Evolutionary conservation across 2,113 vertebrate species (phyloP).

Genomic region (Ia io): DNA sequence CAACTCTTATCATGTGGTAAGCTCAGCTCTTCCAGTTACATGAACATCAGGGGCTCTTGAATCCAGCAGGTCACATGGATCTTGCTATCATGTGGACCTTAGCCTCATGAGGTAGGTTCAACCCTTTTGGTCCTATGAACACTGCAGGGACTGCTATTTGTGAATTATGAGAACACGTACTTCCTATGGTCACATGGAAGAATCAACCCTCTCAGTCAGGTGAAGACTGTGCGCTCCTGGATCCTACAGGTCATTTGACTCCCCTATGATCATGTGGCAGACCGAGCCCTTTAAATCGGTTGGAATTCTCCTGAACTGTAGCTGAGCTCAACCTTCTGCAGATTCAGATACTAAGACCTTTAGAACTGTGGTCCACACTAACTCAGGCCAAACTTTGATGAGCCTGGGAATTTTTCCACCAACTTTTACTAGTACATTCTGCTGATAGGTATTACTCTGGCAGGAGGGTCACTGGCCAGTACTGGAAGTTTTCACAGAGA

Average conservation of each 20-base stretch:
- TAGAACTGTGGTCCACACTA: not conserved
- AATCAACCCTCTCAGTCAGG: not conserved
- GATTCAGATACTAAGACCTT: not conserved
- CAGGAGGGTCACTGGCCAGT: not conserved
- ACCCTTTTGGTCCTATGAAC: not conserved
- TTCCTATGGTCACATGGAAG: no score
- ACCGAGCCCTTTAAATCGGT: not conserved
- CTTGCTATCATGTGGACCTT: not conserved
- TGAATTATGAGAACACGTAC: not conserved
- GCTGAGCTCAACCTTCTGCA: not conserved
- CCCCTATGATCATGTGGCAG: not conserved
- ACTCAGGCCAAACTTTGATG: not conserved
- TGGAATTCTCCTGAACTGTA: not conserved
- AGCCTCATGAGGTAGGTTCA: not conserved
- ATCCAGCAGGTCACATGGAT: not conserved
- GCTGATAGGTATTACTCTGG: not conserved
- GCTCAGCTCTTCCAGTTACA: not conserved
- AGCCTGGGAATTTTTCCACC: not conserved
- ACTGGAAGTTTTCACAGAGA: not conserved
- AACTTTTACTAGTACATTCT: not conserved
- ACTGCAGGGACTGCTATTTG: not conserved
- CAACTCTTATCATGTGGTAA: not conserved
- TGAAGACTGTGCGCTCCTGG: not conserved
- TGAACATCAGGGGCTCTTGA: not conserved
- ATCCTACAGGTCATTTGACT: not conserved